These are phyloP conservation scores for Leiothrix lutea DNA, from an alignment of 2,113 vertebrate genomes.

Conservation along the genomic window DNA sequence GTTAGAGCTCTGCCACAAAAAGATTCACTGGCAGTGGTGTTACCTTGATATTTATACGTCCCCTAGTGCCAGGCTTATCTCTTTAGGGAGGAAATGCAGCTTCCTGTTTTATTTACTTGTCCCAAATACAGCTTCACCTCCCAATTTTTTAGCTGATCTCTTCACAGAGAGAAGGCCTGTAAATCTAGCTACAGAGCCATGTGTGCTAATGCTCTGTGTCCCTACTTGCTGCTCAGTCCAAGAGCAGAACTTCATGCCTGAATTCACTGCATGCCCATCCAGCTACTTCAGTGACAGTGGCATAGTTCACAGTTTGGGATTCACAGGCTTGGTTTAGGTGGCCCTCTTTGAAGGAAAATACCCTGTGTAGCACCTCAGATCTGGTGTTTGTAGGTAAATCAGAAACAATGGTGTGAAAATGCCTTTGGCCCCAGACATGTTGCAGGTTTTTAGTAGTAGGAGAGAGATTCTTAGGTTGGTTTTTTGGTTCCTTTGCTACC, in stretches of 20 bases:
- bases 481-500: neutral
- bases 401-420: neutral
- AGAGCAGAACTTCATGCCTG: neutral
- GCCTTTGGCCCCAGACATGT: neutral
- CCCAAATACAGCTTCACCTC: neutral
- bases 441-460: neutral
- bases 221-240: neutral
- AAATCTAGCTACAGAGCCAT: neutral
- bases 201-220: neutral
- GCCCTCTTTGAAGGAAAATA: neutral
- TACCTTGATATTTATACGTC: neutral
- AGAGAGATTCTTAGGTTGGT: neutral
- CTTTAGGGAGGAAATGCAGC: neutral
- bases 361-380: neutral
- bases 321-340: neutral
- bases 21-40: neutral
- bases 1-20: neutral
- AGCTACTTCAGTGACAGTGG: neutral
- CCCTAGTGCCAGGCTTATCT: neutral
- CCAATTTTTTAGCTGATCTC: neutral
- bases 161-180: neutral
- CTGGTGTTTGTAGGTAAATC: neutral
- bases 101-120: neutral
- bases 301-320: neutral
- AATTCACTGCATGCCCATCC: rapidly evolving